Evolutionary conservation across 2,797 vertebrate species (phyloP).

Genomic region (Perodicticus potto): DNA sequence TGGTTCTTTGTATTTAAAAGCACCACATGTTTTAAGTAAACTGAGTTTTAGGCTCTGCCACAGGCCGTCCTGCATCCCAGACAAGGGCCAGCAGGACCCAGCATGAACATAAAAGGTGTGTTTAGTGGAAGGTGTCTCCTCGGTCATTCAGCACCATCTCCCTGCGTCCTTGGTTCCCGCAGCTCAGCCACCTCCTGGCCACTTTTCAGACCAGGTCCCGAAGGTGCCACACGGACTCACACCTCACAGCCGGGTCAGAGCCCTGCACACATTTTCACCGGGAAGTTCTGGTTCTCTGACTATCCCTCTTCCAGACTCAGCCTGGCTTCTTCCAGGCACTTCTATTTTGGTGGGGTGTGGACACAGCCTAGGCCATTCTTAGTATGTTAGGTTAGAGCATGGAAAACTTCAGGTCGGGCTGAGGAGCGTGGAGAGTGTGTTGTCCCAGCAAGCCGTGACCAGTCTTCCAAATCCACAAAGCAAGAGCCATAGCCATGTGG

Average conservation of each 20-base stretch:
- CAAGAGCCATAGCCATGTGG: no score
- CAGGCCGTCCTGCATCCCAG: background rate
- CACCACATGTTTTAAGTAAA: background rate
- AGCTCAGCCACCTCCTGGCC: background rate
- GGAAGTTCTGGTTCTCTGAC: background rate
- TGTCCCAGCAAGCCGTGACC: no score
- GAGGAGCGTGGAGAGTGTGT: background rate
- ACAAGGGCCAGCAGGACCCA: background rate
- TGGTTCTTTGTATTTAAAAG: constrained; percentile 1
- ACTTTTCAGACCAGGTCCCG: background rate
- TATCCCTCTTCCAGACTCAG: background rate
- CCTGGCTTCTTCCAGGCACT: background rate
- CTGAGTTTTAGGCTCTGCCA: background rate
- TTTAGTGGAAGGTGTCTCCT: background rate
- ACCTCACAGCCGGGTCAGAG: no score
- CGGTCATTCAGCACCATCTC: background rate
- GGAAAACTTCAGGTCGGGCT: background rate
- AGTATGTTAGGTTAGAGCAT: background rate
- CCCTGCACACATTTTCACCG: background rate
- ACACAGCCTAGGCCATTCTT: background rate
- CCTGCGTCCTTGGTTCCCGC: background rate
- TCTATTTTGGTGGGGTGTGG: background rate
- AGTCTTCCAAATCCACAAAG: background rate
- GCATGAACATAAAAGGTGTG: background rate
- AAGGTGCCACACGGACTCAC: background rate